Percentiles rank a stretch among this genome's conserved stretches.
Conservation (phyloP, 2,888 invertebrate genomes). For the Cephalotes varians region DNA sequence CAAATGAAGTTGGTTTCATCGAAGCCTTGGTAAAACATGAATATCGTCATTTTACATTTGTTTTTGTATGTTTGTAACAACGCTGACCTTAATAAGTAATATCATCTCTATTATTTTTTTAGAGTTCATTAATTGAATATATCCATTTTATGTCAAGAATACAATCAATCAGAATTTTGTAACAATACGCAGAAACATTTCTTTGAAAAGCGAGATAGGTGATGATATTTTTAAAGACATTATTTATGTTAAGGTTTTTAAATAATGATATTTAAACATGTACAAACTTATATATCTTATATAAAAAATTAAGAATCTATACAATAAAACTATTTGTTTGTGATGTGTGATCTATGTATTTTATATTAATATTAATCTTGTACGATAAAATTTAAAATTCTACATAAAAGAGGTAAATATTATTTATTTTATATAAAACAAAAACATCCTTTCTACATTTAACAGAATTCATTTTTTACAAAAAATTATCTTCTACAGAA, state of each 20-base stretch:
- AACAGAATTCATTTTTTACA: neutral
- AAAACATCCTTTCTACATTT: neutral
- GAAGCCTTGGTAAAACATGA: constrained; percentile 12
- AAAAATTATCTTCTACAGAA: neutral
- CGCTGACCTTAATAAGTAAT: constrained; percentile 59
- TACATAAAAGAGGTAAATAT: too few species aligned
- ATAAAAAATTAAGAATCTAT: too few species aligned
- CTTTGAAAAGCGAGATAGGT: too few species aligned
- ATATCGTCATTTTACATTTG: constrained; percentile 45
- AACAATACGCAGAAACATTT: too few species aligned
- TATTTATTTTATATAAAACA: too few species aligned
- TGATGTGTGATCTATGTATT: too few species aligned
- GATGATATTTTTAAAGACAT: neutral
- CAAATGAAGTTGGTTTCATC: neutral
- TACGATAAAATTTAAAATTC: neutral
- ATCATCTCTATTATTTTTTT: constrained; percentile 57
- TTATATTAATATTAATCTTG: neutral
- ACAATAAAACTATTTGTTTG: too few species aligned
- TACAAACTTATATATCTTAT: too few species aligned
- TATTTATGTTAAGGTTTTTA: too few species aligned
- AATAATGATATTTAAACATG: neutral
- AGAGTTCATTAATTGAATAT: neutral
- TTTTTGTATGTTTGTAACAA: constrained; percentile 50
- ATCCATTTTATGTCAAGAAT: constrained; percentile 6
- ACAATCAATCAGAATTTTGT: neutral